Base-by-base conservation (phyloP, 1,140 invertebrate species). In the Bombus vancouverensis region DNA sequence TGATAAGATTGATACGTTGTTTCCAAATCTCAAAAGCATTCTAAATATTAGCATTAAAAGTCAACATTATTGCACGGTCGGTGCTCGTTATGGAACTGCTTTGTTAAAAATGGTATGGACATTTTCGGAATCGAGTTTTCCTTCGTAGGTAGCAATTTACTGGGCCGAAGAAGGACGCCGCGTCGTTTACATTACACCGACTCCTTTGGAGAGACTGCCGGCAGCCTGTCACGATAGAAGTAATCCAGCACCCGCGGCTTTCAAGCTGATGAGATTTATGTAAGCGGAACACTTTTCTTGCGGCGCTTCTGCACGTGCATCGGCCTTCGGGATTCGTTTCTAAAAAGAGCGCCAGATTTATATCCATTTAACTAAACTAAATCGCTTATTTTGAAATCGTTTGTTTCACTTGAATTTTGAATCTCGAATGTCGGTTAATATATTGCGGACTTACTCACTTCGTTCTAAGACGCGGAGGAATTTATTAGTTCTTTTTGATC, bases 251-350 rank as follows among this genome's bases (percentile, higher is more conserved):
- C 85, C 89, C 5, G 88, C 92, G 47, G 86, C 90, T 79, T 92
- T 94, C 42, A 93, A 92, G 84, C 81, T 93, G 78, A 93, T 95
- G n/a, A 93, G 91, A 92, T 95, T 95, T 85, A 91, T 94, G 94
- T 95, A 89, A 88, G 92, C 90, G 81, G 42, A 87, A 85, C 62
- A 76, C 74, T 73, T 89, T 87, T 84, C 84, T 81, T 85, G 47
- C 62, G 44, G 28, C 59, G 78, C 79, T 68, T 81, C 71, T 74
- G 79, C 71, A 68, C 83, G 70, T 85, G 78, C 62, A 85, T 42
- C 78, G 78, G 71, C 79, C 70, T 85, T 81, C 59, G 62, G 37
- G 42, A 72, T 73, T 80, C 57, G 57, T 62, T 80, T 62, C 68
- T 80, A 39, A 85, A 85, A 80, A 72, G 66, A 85, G 39, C 75